Evolutionary conservation across 2,888 invertebrate species (phyloP).

Genomic region (Cephonodes hylas): DNA sequence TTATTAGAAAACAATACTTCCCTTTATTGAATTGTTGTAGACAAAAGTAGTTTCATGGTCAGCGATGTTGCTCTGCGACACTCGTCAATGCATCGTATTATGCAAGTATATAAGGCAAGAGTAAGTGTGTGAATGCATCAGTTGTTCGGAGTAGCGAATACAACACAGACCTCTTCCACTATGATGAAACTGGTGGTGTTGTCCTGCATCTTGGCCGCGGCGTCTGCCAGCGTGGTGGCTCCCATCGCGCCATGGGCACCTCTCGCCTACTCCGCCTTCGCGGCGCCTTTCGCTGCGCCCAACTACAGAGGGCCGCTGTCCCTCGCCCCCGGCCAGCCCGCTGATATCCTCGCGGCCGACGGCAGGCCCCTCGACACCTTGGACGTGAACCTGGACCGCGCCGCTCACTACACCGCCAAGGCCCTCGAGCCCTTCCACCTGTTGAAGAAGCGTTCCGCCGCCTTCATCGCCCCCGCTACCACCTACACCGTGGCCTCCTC

Average conservation of each 20-base stretch:
- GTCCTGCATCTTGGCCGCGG: conserved; percentile 82
- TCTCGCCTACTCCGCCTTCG: conserved; percentile 31
- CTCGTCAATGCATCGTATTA: conserved; percentile 35
- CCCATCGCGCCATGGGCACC: conserved; percentile 21
- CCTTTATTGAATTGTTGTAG: no score
- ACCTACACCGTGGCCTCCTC: neutral
- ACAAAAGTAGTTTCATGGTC: conserved; percentile 66
- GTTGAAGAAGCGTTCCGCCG: conserved; percentile 63
- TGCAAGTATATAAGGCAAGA: conserved; percentile 51
- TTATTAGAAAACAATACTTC: no score
- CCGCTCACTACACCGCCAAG: conserved; percentile 63
- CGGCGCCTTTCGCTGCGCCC: conserved; percentile 26
- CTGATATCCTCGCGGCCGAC: conserved; percentile 67
- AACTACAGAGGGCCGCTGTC: conserved; percentile 74
- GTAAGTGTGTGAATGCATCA: conserved; percentile 48
- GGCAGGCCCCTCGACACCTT: conserved; percentile 74
- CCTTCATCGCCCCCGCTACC: conserved; percentile 9
- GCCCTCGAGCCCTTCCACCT: conserved; percentile 53
- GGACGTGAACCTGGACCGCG: conserved; percentile 72
- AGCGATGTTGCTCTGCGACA: conserved; percentile 52
- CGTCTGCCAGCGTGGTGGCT: conserved; percentile 57
- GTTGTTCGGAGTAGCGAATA: conserved; percentile 49
- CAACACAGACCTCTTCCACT: conserved; percentile 72
- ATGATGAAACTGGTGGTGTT: conserved; percentile 83
- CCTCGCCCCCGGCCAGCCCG: conserved; percentile 69